Evolutionary conservation across 1,140 invertebrate species (phyloP), one percentile per base, ranked within the genome.

Genomic region (Drosophila leontia): DNA sequence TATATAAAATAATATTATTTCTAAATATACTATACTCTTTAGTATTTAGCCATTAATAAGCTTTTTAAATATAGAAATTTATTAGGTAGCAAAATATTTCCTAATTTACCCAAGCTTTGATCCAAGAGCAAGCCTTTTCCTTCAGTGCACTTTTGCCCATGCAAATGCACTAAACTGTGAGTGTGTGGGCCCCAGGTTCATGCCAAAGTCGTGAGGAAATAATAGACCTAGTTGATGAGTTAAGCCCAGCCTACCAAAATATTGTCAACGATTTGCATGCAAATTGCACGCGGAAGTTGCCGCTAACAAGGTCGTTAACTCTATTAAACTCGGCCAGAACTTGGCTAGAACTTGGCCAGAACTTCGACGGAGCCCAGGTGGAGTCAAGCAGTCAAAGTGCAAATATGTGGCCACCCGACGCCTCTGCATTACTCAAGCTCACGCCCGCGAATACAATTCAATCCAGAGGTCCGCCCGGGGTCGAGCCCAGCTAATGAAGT

Each of bases 381-480:
- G 44, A 44, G 50, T 57, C 51, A 51, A 32, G 32, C 57, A 80
- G 84, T 88, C 84, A 88, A 88, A 88, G 84, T 75, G 80, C 84
- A 87, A 87, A 84, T 88, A 88, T 88, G 84, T 75, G 69, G 65
- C 77, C 77, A 57, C 42, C 59, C 68, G 47, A 88, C 84, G 84
- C 84, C 84, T 74, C 64, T 85, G 75, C 80, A 87, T 87, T 88
- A 87, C 84, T 87, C 85, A 84, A 78, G 79, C 77, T 87, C 80
- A 87, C 84, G 80, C 84, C 77, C 34, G 35, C 41, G 55, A 62
- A 41, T 85, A 85, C 84, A 87, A 87, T 87, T 87, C 84, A 87
- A 87, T 82, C 78, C 63, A 80, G 60, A 82, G 75, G 75, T 78
- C 45, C 75, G 80, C 80, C 84, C 75, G 65, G 68, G 69, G 69